Evolutionary conservation across 1,140 invertebrate species (phyloP).

Genomic region (Pachyrhynchus sulphureomaculatus): DNA sequence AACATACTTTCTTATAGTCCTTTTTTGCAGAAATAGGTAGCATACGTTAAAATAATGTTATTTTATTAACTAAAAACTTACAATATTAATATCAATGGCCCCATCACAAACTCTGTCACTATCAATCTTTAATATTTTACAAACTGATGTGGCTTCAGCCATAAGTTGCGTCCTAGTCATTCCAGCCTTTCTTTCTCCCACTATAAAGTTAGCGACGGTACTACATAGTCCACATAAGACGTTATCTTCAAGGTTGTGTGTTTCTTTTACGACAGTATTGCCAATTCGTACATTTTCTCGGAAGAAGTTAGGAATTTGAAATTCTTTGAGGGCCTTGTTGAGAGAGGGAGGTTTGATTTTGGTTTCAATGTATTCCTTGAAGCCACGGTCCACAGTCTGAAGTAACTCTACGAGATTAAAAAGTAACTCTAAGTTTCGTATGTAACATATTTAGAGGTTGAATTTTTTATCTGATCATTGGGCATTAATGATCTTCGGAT

Average conservation of each 20-base stretch:
- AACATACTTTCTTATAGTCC: no score
- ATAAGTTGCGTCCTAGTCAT: conserved; percentile 4
- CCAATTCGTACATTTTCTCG: conserved; percentile 7
- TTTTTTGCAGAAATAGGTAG: no score
- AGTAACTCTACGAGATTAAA: no score
- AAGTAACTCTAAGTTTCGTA: no score
- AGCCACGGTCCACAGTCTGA: conserved; percentile 7
- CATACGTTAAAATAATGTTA: neutral
- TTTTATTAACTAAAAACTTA: conserved; percentile 1
- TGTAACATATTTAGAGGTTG: no score
- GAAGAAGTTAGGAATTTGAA: conserved; percentile 23
- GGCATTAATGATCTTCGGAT: no score
- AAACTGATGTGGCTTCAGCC: conserved; percentile 1
- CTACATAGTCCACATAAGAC: conserved; percentile 18
- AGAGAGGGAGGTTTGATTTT: conserved; percentile 11
- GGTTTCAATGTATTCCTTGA: conserved; percentile 18
- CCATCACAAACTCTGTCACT: conserved; percentile 13
- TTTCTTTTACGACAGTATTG: neutral
- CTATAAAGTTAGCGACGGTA: conserved; percentile 14
- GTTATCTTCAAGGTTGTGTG: neutral
- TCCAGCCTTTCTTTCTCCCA: conserved; percentile 17
- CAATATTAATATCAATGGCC: conserved; percentile 14
- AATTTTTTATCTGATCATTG: no score
- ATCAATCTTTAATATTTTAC: conserved; percentile 11
- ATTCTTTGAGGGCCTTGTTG: neutral